Conservation (phyloP, 2,113 vertebrate genomes). For the Notarius quadriscutis region DNA sequence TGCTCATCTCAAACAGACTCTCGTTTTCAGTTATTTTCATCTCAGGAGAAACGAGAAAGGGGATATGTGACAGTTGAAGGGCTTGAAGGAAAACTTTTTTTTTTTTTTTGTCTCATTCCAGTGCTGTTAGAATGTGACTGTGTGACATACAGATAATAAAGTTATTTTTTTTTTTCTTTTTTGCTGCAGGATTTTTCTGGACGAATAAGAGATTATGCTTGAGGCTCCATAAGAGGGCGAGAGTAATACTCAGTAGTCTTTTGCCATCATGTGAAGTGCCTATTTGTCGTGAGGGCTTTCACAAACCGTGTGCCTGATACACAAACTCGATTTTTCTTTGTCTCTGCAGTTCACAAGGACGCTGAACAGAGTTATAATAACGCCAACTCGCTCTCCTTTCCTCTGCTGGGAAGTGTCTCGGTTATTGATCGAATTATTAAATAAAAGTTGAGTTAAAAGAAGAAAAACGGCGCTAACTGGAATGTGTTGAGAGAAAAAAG, state of each 20-base stretch:
- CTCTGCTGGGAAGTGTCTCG: conserved; percentile 8
- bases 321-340: neutral
- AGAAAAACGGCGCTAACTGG: neutral
- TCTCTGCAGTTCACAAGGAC: neutral
- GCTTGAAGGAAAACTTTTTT: neutral
- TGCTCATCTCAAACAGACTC: neutral
- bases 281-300: conserved; percentile 31
- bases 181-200: conserved; percentile 29
- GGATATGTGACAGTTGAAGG: conserved; percentile 43
- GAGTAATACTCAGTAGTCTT: conserved; percentile 37
- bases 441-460: conserved; percentile 14
- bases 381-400: conserved; percentile 2
- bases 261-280: conserved; percentile 33
- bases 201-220: conserved; percentile 27
- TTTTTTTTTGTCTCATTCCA: conserved; percentile 44
- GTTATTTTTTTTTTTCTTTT: neutral
- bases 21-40: neutral
- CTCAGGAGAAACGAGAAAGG: conserved; percentile 33
- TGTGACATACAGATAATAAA: conserved; percentile 13
- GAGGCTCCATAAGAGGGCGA: neutral
- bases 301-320: neutral
- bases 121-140: conserved; percentile 44
- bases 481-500: conserved; percentile 1
- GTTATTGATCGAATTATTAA: conserved; percentile 16
- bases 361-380: neutral